Conservation (phyloP, 2,888 invertebrate genomes). For the Cheilosia pagana region DNA sequence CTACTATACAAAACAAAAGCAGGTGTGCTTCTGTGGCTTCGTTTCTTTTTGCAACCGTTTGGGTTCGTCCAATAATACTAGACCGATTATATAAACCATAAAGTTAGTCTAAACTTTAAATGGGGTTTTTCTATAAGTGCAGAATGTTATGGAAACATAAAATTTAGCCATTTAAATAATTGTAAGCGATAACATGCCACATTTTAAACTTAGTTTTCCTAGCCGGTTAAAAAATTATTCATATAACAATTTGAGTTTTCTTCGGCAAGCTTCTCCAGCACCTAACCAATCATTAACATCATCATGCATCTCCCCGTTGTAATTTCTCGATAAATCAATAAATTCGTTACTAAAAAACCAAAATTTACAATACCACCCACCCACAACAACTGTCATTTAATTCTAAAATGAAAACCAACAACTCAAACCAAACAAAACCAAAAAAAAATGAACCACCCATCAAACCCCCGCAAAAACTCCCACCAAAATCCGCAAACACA, state of each 20-base stretch:
- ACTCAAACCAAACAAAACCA: slow-evolving; percentile 23
- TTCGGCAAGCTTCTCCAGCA: slow-evolving; percentile 67
- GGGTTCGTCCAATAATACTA: no score
- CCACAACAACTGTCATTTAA: slow-evolving; percentile 46
- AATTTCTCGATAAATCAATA: slow-evolving; percentile 61
- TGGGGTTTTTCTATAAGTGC: no score
- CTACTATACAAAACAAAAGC: no score
- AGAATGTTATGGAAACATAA: no score
- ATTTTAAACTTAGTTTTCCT: no score
- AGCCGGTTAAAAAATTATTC: neutral
- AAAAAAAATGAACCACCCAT: slow-evolving; percentile 4
- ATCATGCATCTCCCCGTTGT: slow-evolving; percentile 66
- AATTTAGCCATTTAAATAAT: no score
- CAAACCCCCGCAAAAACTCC: neutral
- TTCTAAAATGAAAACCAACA: slow-evolving; percentile 46
- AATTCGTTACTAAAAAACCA: slow-evolving; percentile 72
- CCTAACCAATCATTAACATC: slow-evolving; percentile 51
- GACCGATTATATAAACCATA: no score
- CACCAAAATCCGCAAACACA: slow-evolving; percentile 26
- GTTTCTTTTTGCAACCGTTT: no score
- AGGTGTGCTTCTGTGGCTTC: no score
- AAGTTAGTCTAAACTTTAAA: no score
- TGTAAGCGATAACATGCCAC: no score
- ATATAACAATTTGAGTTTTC: slow-evolving; percentile 57
- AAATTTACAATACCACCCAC: slow-evolving; percentile 69